Evolutionary conservation across 2,797 vertebrate species (phyloP).

Genomic region (Chaenodraco wilsoni): DNA sequence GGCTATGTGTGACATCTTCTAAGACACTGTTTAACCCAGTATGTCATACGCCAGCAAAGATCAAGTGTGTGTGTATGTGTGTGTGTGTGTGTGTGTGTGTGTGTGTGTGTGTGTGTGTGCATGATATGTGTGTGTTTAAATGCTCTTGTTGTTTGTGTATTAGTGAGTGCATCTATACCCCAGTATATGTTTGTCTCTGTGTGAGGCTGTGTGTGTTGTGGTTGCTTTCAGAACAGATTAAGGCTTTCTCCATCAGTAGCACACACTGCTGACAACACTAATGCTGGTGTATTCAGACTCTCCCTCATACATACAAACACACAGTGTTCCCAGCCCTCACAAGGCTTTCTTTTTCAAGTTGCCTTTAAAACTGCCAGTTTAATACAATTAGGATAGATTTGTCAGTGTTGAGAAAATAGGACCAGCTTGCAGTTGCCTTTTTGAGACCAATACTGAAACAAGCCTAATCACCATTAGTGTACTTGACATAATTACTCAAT

Average conservation of each 20-base stretch:
- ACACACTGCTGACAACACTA: slow-evolving; percentile 39
- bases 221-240: slow-evolving; percentile 52
- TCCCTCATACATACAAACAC: slow-evolving; percentile 9
- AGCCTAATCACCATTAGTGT: slow-evolving; percentile 4
- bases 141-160: neutral
- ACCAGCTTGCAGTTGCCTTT: slow-evolving; percentile 18
- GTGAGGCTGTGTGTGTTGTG: slow-evolving; percentile 48
- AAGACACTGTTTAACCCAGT: slow-evolving; percentile 34
- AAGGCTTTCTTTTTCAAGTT: slow-evolving; percentile 6
- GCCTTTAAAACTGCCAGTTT: neutral
- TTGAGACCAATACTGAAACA: slow-evolving; percentile 24
- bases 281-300: slow-evolving; percentile 25
- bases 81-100: neutral
- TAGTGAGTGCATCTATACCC: slow-evolving; percentile 5
- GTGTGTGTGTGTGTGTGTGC: too few relatives aligned
- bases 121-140: slow-evolving; percentile 3
- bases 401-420: slow-evolving; percentile 24
- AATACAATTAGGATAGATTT: slow-evolving; percentile 32
- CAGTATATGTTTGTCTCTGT: slow-evolving; percentile 14
- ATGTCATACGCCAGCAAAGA: slow-evolving; percentile 20
- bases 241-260: slow-evolving; percentile 31
- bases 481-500: neutral
- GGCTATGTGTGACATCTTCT: slow-evolving; percentile 55
- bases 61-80: slow-evolving; percentile 21
- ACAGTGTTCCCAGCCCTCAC: slow-evolving; percentile 13